Evolutionary conservation across 2,888 invertebrate species (phyloP).

Genomic region (Leptopilina myrica): DNA sequence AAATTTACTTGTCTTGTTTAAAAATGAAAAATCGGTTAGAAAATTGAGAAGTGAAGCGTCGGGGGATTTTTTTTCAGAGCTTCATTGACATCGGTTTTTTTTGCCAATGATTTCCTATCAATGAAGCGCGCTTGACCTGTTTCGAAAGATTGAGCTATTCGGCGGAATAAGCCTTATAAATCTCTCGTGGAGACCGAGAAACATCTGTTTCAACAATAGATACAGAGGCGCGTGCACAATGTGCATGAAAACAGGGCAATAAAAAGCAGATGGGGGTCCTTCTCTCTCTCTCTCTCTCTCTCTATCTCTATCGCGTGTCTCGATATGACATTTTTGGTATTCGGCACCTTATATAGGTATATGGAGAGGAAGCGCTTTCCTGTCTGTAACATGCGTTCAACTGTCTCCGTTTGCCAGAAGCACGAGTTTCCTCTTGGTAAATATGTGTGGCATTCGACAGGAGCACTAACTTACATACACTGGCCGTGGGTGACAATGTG

Average conservation of each 20-base stretch:
- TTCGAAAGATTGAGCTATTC: constrained; percentile 28
- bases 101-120: constrained; percentile 30
- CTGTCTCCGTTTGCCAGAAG: constrained; percentile 3
- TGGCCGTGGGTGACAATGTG: constrained; percentile 16
- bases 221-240: constrained; percentile 30
- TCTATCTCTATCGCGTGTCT: no score
- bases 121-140: constrained; percentile 21
- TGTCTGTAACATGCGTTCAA: constrained; percentile 5
- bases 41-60: constrained; percentile 7
- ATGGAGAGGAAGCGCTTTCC: neutral
- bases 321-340: constrained; percentile 7
- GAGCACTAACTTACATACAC: constrained; percentile 2
- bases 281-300: no score
- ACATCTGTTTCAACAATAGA: constrained; percentile 36
- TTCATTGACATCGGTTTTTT: neutral
- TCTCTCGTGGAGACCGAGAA: constrained; percentile 6
- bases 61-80: neutral
- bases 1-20: neutral
- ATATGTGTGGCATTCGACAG: neutral
- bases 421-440: neutral
- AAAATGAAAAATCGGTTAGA: neutral
- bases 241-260: constrained; percentile 31
- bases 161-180: constrained; percentile 36
- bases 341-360: neutral
- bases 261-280: constrained; percentile 28